phyloP scores from a whole-genome alignment of 1,140 invertebrate species.

The Zaprionus ornatus region DNA sequence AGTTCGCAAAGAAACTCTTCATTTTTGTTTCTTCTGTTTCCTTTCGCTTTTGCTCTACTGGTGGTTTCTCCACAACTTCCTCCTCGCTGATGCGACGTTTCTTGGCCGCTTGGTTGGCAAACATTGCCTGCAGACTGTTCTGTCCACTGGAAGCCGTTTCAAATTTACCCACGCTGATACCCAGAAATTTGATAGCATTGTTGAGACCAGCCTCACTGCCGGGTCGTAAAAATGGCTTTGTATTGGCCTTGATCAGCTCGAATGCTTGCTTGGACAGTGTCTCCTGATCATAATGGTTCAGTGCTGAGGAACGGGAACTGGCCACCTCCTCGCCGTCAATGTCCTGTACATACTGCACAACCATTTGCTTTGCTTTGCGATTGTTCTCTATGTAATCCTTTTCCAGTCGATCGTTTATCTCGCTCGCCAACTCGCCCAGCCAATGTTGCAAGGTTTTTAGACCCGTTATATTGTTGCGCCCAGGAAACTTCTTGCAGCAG shows the following conservation, averaged over 20 bases:
- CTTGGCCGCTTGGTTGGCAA: conserved; percentile 75
- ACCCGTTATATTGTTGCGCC: conserved; percentile 90
- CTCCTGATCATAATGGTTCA: conserved; percentile 85
- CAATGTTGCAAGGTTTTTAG: conserved; percentile 91
- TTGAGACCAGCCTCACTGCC: conserved; percentile 83
- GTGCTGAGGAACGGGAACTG: conserved; percentile 85
- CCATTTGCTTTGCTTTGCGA: conserved; percentile 88
- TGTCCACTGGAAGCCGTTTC: conserved; percentile 85
- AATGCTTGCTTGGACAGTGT: conserved; percentile 86
- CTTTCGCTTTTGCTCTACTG: conserved; percentile 49
- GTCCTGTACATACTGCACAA: conserved; percentile 86
- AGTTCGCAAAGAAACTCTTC: conserved; percentile 66
- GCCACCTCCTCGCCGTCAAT: conserved; percentile 86
- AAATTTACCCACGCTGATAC: conserved; percentile 92
- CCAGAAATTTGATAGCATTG: conserved; percentile 88
- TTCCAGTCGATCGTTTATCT: conserved; percentile 93
- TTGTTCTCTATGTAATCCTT: conserved; percentile 91
- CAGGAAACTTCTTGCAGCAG: conserved; percentile 97
- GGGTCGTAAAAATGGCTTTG: conserved; percentile 78
- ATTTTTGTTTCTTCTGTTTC: conserved; percentile 56
- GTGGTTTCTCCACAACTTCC: conserved; percentile 16
- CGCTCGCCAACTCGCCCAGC: conserved; percentile 91
- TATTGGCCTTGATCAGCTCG: conserved; percentile 86
- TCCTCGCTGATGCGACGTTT: conserved; percentile 60
- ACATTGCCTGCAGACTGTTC: conserved; percentile 83